A percentile compares a stretch with the other conserved stretches of the same genome.
These are phyloP conservation scores for Osmerus eperlanus DNA, from an alignment of 2,113 vertebrate species.

Conservation along the genomic window DNA sequence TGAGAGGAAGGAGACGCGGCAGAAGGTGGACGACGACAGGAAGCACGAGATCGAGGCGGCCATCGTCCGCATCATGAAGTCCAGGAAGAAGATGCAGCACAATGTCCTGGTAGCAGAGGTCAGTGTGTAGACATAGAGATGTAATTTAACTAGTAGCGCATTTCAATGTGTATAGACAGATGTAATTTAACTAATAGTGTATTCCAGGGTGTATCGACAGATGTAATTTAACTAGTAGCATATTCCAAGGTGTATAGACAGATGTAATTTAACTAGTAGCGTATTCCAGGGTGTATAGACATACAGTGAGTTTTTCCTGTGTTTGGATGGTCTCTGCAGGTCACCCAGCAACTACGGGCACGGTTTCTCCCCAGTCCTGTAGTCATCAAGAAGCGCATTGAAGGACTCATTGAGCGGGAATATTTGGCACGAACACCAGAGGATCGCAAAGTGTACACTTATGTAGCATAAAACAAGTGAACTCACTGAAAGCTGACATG, in stretches of 20 bases:
- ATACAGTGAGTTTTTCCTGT: background rate
- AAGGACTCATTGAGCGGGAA: constrained; percentile 99
- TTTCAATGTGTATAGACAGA: too few species aligned
- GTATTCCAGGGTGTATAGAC: too few species aligned
- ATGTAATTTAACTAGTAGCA: too few species aligned
- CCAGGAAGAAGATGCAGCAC: constrained; percentile 99
- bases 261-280: too few species aligned
- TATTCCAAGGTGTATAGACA: too few species aligned
- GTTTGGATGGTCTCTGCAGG: constrained; percentile 68
- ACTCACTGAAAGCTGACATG: constrained; percentile 43
- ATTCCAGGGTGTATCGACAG: too few species aligned
- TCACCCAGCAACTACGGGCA: constrained; percentile 96
- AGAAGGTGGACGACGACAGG: constrained; percentile 98
- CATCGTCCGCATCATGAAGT: constrained; percentile 99
- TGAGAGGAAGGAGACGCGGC: constrained; percentile 97
- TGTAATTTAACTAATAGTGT: too few species aligned
- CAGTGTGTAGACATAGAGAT: constrained; percentile 13
- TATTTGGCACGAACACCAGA: constrained; percentile 99
- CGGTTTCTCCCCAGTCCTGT: constrained; percentile 99
- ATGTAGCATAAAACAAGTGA: constrained; percentile 90
- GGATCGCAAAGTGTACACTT: constrained; percentile 99
- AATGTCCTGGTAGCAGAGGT: constrained; percentile 99
- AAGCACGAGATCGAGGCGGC: constrained; percentile 99
- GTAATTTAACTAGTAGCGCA: background rate
- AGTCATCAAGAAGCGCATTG: constrained; percentile 99